Percentiles rank a stretch among this genome's conserved stretches.
Evolutionary conservation across 2,797 vertebrate genomes (phyloP).

Genomic region (Chelon auratus): DNA sequence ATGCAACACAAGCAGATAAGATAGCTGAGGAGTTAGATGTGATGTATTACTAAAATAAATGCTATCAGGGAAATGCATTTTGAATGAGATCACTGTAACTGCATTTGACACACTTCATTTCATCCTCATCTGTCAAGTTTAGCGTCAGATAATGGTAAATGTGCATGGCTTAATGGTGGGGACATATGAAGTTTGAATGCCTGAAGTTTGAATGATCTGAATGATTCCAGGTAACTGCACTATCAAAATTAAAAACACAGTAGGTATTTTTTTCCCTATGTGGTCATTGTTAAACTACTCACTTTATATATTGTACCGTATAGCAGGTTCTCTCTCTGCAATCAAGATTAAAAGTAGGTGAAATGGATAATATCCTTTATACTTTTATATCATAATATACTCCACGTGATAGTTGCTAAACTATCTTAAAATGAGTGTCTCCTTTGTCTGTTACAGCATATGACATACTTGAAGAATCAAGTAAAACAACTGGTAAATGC

Average conservation of each 20-base stretch:
- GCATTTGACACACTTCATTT: conserved; percentile 91
- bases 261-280: conserved; percentile 6
- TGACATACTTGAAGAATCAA: no score
- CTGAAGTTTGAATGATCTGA: conserved; percentile 76
- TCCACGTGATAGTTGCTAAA: no score
- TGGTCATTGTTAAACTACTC: no score
- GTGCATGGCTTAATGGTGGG: conserved; percentile 86
- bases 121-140: conserved; percentile 90
- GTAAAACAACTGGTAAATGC: no score
- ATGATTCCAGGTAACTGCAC: conserved; percentile 56
- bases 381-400: not conserved
- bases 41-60: conserved; percentile 90
- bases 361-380: not conserved
- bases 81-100: conserved; percentile 86
- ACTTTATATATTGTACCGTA: no score
- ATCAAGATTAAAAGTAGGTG: not conserved
- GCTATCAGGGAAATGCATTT: conserved; percentile 80
- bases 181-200: conserved; percentile 77
- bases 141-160: conserved; percentile 83
- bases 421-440: not conserved
- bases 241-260: no score
- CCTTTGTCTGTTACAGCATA: no score
- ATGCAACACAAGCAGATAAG: conserved; percentile 88
- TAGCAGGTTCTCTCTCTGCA: not conserved
- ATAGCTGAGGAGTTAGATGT: conserved; percentile 86